Evolutionary conservation across 2,888 invertebrate species (phyloP), one percentile per base, ranked within the genome.

Genomic region (Caenorhabditis wallacei): DNA sequence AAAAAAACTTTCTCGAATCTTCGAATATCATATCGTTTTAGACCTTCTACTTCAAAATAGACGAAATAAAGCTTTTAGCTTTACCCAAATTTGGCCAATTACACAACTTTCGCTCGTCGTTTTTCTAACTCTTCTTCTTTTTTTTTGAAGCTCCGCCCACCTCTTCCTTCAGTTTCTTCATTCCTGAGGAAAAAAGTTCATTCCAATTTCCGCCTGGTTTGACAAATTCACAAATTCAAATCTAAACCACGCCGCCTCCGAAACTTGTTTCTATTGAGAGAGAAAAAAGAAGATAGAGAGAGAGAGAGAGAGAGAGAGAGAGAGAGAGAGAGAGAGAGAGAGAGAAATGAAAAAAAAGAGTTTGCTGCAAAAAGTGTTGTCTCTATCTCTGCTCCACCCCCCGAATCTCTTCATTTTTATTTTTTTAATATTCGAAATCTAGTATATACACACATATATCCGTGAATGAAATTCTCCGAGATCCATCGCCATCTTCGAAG

Each of bases 361-460:
- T 37, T 54, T 64, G 63, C 74, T 64, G 54, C 26, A 70, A 51
- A 63, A 64, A 64, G 35, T 13, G 26, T 40, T 30, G 48, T 61
- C 46, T 61, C 35, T 61, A 37, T 56, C 24, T 69, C 71, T 35
- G 57, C 24, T 40, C 51, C 30, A 18, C 57, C 40, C 48, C 18
- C 57, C 57, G 43, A 46, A 16, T 48, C 46, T 54, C 37, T 20
- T 46, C 43, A n/a, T n/a, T 46, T n/a, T 24, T 18, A 40, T 46
- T 66, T 75, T 74, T 75, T 75, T 75, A 75, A 75, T 75, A 75
- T 75, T 66, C 66, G 66, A 66, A 75, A 66, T 46, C 75, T 66
- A 63, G 75, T 57, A 63, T 56, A 75, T 74, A 54, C 54, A 72
- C 46, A 72, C 43, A 48, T 18, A 18, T n/a, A n/a, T n/a, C n/a